These are phyloP conservation scores for Dinomys branickii DNA, from an alignment of 2,113 vertebrate species.

Conservation along the genomic window DNA sequence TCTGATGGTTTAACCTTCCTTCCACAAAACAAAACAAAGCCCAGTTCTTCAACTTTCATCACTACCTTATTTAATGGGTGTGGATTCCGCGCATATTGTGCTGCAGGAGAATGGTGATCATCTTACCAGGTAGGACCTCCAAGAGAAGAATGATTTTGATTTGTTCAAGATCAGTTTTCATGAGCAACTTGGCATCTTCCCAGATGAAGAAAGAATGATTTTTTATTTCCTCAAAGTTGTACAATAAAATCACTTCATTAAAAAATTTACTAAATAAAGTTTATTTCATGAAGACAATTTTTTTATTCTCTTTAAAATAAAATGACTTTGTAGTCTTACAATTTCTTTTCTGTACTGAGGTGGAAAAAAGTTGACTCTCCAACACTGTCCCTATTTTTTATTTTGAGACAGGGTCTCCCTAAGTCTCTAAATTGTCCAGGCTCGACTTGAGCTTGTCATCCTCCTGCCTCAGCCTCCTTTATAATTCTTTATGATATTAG, in stretches of 20 bases:
- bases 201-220: neutral
- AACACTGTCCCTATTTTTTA: neutral
- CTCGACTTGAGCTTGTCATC: neutral
- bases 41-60: constrained; percentile 32
- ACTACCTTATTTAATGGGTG: neutral
- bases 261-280: neutral
- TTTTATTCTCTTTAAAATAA: too few species aligned
- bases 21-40: constrained; percentile 55
- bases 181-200: neutral
- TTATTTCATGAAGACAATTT: neutral
- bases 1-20: constrained; percentile 13
- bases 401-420: neutral
- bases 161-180: constrained; percentile 29
- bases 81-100: neutral
- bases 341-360: neutral
- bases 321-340: neutral
- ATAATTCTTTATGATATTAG: neutral
- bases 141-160: constrained; percentile 26
- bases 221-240: neutral
- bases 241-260: neutral
- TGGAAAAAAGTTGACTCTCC: neutral
- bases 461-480: neutral
- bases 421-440: neutral
- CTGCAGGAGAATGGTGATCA: neutral
- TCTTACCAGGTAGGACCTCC: constrained; percentile 2